Evolutionary conservation across 2,888 invertebrate genomes (phyloP).

Genomic region (Napeogenes inachia): DNA sequence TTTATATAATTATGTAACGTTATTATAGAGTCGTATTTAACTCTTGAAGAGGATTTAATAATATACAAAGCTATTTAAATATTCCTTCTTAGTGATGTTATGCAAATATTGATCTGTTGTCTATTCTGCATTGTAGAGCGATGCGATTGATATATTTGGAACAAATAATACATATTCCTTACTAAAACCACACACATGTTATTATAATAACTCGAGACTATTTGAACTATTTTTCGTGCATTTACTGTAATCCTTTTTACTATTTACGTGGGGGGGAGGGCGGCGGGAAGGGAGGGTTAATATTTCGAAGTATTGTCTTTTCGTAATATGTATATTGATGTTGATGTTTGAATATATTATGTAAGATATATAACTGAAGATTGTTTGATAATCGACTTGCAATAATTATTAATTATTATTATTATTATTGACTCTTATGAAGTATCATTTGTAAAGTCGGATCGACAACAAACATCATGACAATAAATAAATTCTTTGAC

Average conservation of each 20-base stretch:
- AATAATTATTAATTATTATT: constrained; percentile 15
- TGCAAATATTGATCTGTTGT: too few species aligned
- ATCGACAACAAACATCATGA: constrained; percentile 52
- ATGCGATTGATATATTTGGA: background rate
- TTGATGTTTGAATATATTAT: constrained; percentile 51
- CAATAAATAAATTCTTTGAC: constrained; percentile 58
- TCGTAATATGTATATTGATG: constrained; percentile 36
- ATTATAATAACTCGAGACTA: constrained; percentile 57
- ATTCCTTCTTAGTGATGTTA: background rate
- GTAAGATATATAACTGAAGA: constrained; percentile 41
- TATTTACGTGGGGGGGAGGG: constrained; percentile 52
- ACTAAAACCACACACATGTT: constrained; percentile 36
- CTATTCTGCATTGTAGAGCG: too few species aligned
- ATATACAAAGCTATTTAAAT: background rate
- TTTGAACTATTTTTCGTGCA: constrained; percentile 76
- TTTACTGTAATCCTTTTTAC: constrained; percentile 76
- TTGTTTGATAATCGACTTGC: constrained; percentile 11
- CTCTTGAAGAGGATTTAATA: background rate
- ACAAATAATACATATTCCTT: too few species aligned
- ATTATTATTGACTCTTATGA: constrained; percentile 35
- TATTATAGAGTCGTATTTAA: constrained; percentile 1
- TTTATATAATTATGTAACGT: background rate
- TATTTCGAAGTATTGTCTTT: too few species aligned
- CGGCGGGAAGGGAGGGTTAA: too few species aligned
- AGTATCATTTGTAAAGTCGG: constrained; percentile 12